Evolutionary conservation across 2,888 invertebrate genomes (phyloP), one percentile per base, ranked within the genome.

Genomic region (Agriopis marginaria): DNA sequence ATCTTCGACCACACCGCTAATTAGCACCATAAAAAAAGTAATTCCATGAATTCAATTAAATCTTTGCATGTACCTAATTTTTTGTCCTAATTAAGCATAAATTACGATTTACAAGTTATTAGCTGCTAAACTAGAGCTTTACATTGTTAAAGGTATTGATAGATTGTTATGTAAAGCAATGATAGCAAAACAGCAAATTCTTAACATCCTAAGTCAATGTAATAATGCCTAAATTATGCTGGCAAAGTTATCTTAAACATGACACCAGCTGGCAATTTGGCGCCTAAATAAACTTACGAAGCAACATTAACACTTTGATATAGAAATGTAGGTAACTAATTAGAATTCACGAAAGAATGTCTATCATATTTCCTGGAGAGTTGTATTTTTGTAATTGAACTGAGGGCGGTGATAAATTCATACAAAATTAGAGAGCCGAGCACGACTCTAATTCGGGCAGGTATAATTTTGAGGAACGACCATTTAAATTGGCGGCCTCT

Each of bases 401-500:
- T 50, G 32, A 63, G 50, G 66, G 63, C 61, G 58, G 59, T 66
- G 66, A 70, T 70, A 70, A 70, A 70, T 70, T 70, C 66, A 66
- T 66, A 70, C 66, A 63, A 66, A 70, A 70, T 70, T 70, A 70
- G 63, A 70, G 59, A 23, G 58, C 51, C 55, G 39, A 55, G 63
- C 53, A 42, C 59, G 53, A 50, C 54, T 66, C 54, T 70, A 72
- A 72, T 69, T 67, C 69, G 47, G 59, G 67, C 63, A 71, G 65
- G 69, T 73, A 62, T 62, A 66, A 75, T 75, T 72, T 66, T 67
- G 56, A 72, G 61, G 67, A 68, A 67, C 58, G 61, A 58, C 66
- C 70, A 71, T 69, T 70, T 70, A 69, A 76, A 75, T 78, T 75
- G 66, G 69, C 67, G 65, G 71, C 63, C 62, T 70, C 68, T 64